Evolutionary conservation across 2,113 vertebrate species (phyloP).

Genomic region (Nycticryphes semicollaris): DNA sequence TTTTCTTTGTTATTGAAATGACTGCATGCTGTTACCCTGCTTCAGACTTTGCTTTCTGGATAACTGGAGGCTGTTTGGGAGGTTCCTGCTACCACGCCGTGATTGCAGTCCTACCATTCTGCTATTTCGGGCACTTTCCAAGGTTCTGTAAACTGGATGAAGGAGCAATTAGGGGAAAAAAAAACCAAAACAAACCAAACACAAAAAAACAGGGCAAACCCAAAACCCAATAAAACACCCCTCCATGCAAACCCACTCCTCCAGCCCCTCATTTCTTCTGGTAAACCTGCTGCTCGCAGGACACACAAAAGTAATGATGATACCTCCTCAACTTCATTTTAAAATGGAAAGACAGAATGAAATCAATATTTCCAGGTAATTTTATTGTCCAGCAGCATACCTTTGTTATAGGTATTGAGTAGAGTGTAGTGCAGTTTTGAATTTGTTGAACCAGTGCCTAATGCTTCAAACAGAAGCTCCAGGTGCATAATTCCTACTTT

Average conservation of each 20-base stretch:
- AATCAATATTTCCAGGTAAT: neutral
- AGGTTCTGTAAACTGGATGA: neutral
- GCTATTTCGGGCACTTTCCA: neutral
- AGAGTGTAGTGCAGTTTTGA: neutral
- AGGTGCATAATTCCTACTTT: neutral
- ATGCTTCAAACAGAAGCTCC: neutral
- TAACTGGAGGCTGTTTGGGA: neutral
- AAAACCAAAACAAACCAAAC: neutral
- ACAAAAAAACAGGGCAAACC: neutral
- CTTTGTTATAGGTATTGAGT: neutral
- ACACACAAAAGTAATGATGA: neutral
- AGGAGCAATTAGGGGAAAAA: neutral
- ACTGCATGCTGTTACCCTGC: neutral
- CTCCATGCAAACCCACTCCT: neutral
- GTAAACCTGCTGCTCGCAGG: neutral
- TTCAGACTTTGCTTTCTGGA: neutral
- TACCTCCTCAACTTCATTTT: neutral
- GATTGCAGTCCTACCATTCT: neutral
- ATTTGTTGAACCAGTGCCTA: neutral
- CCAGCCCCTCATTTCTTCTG: neutral
- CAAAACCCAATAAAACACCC: neutral
- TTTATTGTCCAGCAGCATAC: neutral
- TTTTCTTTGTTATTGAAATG: neutral
- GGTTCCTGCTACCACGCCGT: rapidly evolving
- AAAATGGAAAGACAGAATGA: neutral